Conservation (phyloP, 1,140 invertebrate species). For the Ctenoplectra terminalis region DNA sequence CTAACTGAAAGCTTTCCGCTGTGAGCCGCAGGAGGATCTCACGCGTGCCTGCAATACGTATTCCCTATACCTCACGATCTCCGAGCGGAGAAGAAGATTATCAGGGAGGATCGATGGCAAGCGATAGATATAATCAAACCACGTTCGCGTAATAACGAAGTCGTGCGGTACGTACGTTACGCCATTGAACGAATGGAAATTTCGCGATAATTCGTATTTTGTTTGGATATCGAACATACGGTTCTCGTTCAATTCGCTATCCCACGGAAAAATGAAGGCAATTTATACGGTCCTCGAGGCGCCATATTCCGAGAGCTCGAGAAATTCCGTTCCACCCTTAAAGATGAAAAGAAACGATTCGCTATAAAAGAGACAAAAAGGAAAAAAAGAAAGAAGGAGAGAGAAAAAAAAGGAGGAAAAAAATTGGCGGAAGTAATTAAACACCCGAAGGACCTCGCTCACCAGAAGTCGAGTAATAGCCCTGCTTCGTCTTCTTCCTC, state of each 20-base stretch:
- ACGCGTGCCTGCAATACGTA: slow-evolving; percentile 16
- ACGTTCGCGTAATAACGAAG: slow-evolving; percentile 26
- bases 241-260: not conserved
- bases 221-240: not conserved
- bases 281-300: not conserved
- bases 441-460: slow-evolving; percentile 28
- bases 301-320: no score
- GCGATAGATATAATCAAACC: slow-evolving; percentile 27
- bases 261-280: not conserved
- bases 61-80: not conserved
- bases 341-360: not conserved
- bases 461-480: slow-evolving; percentile 63
- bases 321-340: no score
- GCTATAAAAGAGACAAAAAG: not conserved
- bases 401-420: not conserved
- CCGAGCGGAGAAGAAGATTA: slow-evolving; percentile 8
- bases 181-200: slow-evolving; percentile 12
- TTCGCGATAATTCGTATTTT: slow-evolving; percentile 17
- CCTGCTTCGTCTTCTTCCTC: slow-evolving; percentile 63
- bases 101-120: slow-evolving; percentile 17
- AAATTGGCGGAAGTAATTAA: slow-evolving; percentile 57
- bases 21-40: slow-evolving; percentile 3
- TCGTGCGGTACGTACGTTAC: slow-evolving; percentile 9
- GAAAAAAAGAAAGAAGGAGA: not conserved
- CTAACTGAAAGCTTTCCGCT: slow-evolving; percentile 6